Percentiles rank a stretch among this genome's conserved stretches.
Evolutionary conservation across 1,140 invertebrate species (phyloP).

Genomic region (Macrostomum lignano): DNA sequence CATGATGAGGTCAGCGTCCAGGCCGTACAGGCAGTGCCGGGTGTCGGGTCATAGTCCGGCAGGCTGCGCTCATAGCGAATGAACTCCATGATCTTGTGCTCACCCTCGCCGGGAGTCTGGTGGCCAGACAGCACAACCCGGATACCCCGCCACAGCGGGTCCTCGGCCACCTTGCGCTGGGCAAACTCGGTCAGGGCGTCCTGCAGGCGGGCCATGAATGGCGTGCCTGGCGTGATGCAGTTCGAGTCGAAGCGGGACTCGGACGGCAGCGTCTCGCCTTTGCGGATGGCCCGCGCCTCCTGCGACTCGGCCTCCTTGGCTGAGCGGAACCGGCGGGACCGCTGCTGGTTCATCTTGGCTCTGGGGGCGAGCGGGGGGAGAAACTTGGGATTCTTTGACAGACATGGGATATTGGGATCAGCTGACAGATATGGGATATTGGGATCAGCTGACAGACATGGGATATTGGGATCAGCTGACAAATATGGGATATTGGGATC

Average conservation of each 20-base stretch:
- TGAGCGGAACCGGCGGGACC: constrained; percentile 72
- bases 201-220: constrained; percentile 39
- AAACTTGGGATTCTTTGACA: too few relatives aligned
- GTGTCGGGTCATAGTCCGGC: constrained; percentile 57
- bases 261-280: constrained; percentile 28
- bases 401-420: too few relatives aligned
- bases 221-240: constrained; percentile 38
- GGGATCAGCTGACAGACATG: too few relatives aligned
- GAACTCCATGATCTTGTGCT: constrained; percentile 95
- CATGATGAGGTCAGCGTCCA: constrained; percentile 86
- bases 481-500: too few relatives aligned
- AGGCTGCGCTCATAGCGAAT: constrained; percentile 55
- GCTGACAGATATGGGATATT: too few relatives aligned
- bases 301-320: constrained; percentile 68
- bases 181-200: constrained; percentile 60
- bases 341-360: constrained; percentile 98
- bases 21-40: constrained; percentile 66
- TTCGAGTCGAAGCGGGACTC: constrained; percentile 57
- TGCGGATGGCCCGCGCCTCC: constrained; percentile 40
- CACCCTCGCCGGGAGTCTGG: constrained; percentile 70
- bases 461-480: too few relatives aligned
- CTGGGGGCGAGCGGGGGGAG: too few relatives aligned
- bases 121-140: constrained; percentile 27
- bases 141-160: constrained; percentile 43
- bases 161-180: constrained; percentile 48